Percentiles rank a stretch among this genome's conserved stretches.
Conservation (phyloP, 2,113 vertebrate species). For the Atlantisia rogersi region DNA sequence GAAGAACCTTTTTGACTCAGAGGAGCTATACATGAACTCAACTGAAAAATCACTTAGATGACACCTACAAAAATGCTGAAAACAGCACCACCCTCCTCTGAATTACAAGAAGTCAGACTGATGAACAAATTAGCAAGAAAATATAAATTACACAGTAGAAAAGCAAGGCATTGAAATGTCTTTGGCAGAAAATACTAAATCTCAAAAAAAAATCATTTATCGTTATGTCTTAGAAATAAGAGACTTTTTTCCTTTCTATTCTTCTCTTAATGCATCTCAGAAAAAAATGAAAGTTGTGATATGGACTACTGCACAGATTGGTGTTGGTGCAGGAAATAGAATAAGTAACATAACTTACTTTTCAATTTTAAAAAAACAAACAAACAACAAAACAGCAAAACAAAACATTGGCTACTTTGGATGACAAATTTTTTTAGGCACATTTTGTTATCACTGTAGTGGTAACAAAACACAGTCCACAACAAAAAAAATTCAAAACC, state of each 20-base stretch:
- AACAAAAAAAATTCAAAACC: background rate
- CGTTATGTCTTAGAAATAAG: background rate
- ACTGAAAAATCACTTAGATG: background rate
- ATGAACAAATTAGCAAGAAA: background rate
- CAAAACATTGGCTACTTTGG: background rate
- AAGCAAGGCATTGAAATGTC: background rate
- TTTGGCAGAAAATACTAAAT: background rate
- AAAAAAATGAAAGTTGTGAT: background rate
- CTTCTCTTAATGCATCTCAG: background rate
- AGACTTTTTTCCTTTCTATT: background rate
- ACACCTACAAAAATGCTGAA: background rate
- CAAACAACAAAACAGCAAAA: no score
- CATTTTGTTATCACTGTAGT: background rate
- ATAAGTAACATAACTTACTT: background rate
- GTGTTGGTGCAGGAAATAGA: background rate
- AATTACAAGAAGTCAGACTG: background rate
- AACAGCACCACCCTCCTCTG: background rate
- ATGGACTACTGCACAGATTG: background rate
- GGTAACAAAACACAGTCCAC: background rate
- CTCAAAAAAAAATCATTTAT: background rate
- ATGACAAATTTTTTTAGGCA: background rate
- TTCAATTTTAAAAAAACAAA: background rate
- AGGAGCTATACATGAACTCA: background rate
- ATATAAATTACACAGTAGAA: no score
- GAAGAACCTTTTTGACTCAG: background rate